Evolutionary conservation across 2,888 invertebrate genomes (phyloP).

Genomic region (Didymodactylos carnosus): DNA sequence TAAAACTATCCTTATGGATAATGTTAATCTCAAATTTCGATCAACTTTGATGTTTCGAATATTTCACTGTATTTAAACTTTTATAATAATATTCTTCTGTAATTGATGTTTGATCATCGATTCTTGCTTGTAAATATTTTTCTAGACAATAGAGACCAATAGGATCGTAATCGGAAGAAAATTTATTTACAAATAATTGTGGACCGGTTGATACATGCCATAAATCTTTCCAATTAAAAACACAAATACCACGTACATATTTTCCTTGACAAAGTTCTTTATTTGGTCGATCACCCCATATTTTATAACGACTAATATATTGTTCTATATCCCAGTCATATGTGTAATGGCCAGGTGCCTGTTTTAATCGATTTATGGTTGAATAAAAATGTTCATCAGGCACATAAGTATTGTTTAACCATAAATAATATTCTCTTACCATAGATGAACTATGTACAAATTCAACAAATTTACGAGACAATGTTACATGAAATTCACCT

Average conservation of each 20-base stretch:
- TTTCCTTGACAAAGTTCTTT: not conserved
- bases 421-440: not conserved
- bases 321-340: not conserved
- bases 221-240: not conserved
- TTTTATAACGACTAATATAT: not conserved
- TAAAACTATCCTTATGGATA: too few species aligned
- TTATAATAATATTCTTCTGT: not conserved
- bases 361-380: not conserved
- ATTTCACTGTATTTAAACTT: not conserved
- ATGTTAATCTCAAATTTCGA: too few species aligned
- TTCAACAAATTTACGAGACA: not conserved
- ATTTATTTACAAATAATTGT: not conserved
- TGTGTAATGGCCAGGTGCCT: not conserved
- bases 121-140: not conserved
- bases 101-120: not conserved
- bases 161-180: not conserved
- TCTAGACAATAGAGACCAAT: not conserved
- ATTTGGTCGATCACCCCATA: not conserved
- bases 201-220: not conserved
- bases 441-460: not conserved
- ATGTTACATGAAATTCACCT: not conserved
- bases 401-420: not conserved
- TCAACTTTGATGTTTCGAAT: too few species aligned
- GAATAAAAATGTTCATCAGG: not conserved
- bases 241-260: not conserved